Conservation (phyloP, 1,140 invertebrate genomes). For the Drosophila virilis region DNA sequence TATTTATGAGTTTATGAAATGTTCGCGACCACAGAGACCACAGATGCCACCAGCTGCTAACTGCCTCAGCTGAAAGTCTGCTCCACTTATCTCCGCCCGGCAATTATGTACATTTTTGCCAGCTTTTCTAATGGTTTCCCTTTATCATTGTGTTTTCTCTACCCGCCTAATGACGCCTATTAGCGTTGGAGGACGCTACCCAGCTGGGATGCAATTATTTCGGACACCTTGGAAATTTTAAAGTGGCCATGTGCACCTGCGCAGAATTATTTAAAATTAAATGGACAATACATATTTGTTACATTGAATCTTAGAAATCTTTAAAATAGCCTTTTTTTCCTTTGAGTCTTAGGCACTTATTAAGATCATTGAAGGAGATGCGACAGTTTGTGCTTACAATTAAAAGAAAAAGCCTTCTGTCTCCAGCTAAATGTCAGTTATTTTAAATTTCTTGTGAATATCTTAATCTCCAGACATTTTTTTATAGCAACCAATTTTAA, state of each 20-base stretch:
- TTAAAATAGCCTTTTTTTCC: too few species aligned
- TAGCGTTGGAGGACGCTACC: constrained; percentile 33
- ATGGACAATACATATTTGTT: neutral
- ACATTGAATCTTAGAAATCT: too few species aligned
- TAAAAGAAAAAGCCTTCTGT: too few species aligned
- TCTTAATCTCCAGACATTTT: too few species aligned
- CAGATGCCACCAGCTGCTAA: constrained; percentile 33
- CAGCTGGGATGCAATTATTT: constrained; percentile 46
- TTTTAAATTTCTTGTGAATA: too few species aligned
- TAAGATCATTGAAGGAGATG: too few species aligned
- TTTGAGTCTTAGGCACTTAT: neutral
- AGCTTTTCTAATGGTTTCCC: constrained; percentile 40
- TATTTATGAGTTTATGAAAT: constrained; percentile 67
- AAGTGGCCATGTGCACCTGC: neutral
- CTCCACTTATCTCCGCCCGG: constrained; percentile 42
- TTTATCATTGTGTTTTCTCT: constrained; percentile 24
- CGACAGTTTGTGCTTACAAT: too few species aligned
- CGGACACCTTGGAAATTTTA: constrained; percentile 12
- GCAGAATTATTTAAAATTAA: constrained; percentile 8
- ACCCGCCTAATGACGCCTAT: constrained; percentile 54
- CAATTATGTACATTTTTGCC: constrained; percentile 52
- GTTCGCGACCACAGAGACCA: constrained; percentile 21
- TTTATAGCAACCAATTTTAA: too few species aligned
- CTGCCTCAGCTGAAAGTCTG: constrained; percentile 36
- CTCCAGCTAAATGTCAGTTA: too few species aligned